phyloP scores from a whole-genome alignment of 2,888 invertebrate species.

The Leptodirus hochenwartii region DNA sequence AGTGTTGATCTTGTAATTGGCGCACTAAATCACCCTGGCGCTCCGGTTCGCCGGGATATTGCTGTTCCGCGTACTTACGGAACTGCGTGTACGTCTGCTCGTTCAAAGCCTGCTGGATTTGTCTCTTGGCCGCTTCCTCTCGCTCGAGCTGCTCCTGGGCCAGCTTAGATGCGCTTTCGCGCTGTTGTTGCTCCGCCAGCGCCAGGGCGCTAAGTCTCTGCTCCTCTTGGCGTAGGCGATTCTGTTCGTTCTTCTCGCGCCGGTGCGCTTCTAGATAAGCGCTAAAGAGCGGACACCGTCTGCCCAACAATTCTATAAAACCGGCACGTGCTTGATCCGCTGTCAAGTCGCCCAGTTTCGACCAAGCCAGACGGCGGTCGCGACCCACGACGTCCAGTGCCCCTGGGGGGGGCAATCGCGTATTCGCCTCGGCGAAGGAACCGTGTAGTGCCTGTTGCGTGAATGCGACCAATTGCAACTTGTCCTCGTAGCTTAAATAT shows the following conservation, averaged over 20 bases:
- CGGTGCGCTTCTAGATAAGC: slow-evolving; percentile 84
- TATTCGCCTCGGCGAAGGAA: slow-evolving; percentile 49
- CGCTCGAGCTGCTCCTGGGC: slow-evolving; percentile 41
- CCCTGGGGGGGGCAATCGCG: slow-evolving; percentile 58
- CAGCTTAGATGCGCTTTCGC: slow-evolving; percentile 44
- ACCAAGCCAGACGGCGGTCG: slow-evolving; percentile 88
- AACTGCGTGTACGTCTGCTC: slow-evolving; percentile 86
- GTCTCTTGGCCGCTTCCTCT: slow-evolving; percentile 46
- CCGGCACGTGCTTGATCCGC: slow-evolving; percentile 80
- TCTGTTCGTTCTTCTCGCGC: slow-evolving; percentile 68
- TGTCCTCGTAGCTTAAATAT: slow-evolving; percentile 85
- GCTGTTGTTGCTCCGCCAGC: slow-evolving; percentile 34
- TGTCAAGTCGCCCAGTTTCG: slow-evolving; percentile 69
- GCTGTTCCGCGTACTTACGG: slow-evolving; percentile 82
- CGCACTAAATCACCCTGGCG: slow-evolving; percentile 86
- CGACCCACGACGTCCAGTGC: slow-evolving; percentile 90
- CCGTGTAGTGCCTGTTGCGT: slow-evolving; percentile 85
- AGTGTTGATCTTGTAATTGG: slow-evolving; percentile 96
- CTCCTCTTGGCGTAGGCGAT: slow-evolving; percentile 35
- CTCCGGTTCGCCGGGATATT: slow-evolving; percentile 67
- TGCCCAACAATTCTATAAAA: slow-evolving; percentile 75
- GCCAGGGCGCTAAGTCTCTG: neutral
- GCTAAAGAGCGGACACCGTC: slow-evolving; percentile 75
- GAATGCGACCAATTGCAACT: slow-evolving; percentile 76
- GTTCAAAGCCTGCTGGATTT: slow-evolving; percentile 92